Base-by-base conservation (phyloP, 2,888 invertebrate genomes). In the Tyria jacobaeae region DNA sequence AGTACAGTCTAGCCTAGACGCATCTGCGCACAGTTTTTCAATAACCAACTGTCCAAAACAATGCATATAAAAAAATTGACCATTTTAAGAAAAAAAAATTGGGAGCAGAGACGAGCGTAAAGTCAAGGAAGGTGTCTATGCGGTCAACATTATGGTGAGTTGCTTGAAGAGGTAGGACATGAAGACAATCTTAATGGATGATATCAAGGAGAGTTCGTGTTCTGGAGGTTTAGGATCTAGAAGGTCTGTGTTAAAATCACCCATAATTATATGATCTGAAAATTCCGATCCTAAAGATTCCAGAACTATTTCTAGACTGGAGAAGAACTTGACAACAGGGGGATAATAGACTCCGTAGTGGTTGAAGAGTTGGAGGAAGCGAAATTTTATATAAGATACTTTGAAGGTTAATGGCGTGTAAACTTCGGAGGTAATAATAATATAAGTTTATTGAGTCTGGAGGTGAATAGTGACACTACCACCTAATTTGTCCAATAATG, bases 11-110 rank as follows among this genome's bases (percentile, higher is more conserved):
- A n/a, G n/a, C n/a, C n/a, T n/a, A n/a, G n/a, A n/a, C n/a, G n/a
- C n/a, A n/a, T n/a, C n/a, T n/a, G n/a, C n/a, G n/a, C n/a, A n/a
- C n/a, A n/a, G n/a, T n/a, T n/a, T n/a, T n/a, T n/a, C n/a, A n/a
- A n/a, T n/a, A n/a, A n/a, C n/a, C n/a, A n/a, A n/a, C n/a, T n/a
- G n/a, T n/a, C n/a, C n/a, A n/a, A n/a, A n/a, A n/a, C n/a, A n/a
- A n/a, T n/a, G n/a, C n/a, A n/a, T n/a, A n/a, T n/a, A n/a, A n/a
- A n/a, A n/a, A n/a, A n/a, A n/a, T n/a, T n/a, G n/a, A n/a, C n/a
- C n/a, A n/a, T 17, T 53, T 25, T 49, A 31, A 50, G 61, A 15
- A 39, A 31, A 9, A 17, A 41, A 7, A 51, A 2, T 41, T 41
- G 17, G 41, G 41, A n/a, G n/a, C 17, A 12, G 6, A 17, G n/a